Evolutionary conservation across 2,888 invertebrate species (phyloP).

Genomic region (Pardosa pseudoannulata): DNA sequence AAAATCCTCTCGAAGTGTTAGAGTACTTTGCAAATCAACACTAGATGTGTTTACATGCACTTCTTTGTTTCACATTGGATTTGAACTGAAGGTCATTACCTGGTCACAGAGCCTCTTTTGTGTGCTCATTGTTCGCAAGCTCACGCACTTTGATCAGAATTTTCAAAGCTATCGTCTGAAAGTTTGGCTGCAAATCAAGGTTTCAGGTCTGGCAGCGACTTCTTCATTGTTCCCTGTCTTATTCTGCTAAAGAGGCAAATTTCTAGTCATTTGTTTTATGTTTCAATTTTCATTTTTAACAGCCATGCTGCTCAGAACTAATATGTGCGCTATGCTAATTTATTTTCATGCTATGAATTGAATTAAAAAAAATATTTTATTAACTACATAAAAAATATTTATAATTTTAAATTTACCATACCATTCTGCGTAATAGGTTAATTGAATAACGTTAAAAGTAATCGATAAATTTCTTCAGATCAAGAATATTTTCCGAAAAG

Average conservation of each 20-base stretch:
- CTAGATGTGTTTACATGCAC: background rate
- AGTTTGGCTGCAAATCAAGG: slow-evolving; percentile 49
- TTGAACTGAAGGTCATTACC: slow-evolving; percentile 51
- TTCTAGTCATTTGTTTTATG: background rate
- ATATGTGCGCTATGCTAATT: too few relatives aligned
- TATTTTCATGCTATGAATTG: too few relatives aligned
- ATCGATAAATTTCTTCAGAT: too few relatives aligned
- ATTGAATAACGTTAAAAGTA: too few relatives aligned
- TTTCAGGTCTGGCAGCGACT: slow-evolving; percentile 17
- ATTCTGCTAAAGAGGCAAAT: slow-evolving; percentile 32
- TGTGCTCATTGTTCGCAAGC: background rate
- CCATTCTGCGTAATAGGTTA: too few relatives aligned
- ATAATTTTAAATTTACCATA: too few relatives aligned
- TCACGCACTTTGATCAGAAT: background rate
- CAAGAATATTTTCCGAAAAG: too few relatives aligned
- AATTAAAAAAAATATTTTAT: too few relatives aligned
- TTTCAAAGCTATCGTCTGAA: background rate
- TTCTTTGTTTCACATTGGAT: slow-evolving; percentile 21
- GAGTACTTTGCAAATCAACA: too few relatives aligned
- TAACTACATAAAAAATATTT: too few relatives aligned
- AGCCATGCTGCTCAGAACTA: background rate
- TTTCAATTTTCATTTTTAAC: background rate
- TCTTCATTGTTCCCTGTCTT: slow-evolving; percentile 18
- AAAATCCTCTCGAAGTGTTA: too few relatives aligned
- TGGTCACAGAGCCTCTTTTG: slow-evolving; percentile 36